phyloP scores from a whole-genome alignment of 2,888 invertebrate genomes.

The Congeria kusceri region DNA sequence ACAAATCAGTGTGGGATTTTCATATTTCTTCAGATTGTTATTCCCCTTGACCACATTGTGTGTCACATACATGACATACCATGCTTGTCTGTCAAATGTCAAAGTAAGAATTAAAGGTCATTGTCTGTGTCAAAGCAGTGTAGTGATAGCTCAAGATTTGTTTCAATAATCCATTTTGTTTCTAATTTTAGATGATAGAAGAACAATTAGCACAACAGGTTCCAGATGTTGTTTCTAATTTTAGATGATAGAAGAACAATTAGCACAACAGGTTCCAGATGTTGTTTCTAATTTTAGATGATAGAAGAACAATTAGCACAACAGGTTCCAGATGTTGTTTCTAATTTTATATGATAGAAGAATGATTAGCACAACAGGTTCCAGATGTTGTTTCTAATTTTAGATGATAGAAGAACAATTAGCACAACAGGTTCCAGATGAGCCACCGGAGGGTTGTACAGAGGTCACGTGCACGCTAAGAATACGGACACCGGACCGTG shows the following conservation, averaged over 20 bases:
- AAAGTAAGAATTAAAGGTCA: too few relatives aligned
- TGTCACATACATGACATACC: too few relatives aligned
- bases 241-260: conserved; percentile 84
- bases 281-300: conserved; percentile 78
- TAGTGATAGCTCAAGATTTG: too few relatives aligned
- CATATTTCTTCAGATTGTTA: too few relatives aligned
- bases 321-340: conserved; percentile 40
- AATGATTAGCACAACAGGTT: conserved; percentile 81
- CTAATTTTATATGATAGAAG: conserved; percentile 83
- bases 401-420: conserved; percentile 85
- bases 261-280: conserved; percentile 75
- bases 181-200: too few relatives aligned
- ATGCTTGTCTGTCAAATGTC: too few relatives aligned
- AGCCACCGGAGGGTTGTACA: conserved; percentile 83
- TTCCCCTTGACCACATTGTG: too few relatives aligned
- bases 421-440: conserved; percentile 84
- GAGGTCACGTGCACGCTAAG: conserved; percentile 87
- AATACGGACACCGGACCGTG: conserved; percentile 92
- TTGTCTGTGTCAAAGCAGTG: too few relatives aligned
- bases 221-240: background rate
- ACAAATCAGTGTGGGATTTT: too few relatives aligned
- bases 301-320: conserved; percentile 83
- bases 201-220: too few relatives aligned
- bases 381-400: background rate
- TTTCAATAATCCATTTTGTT: too few relatives aligned